Evolutionary conservation across 2,888 invertebrate species (phyloP).

Genomic region (Apotomis capreana): DNA sequence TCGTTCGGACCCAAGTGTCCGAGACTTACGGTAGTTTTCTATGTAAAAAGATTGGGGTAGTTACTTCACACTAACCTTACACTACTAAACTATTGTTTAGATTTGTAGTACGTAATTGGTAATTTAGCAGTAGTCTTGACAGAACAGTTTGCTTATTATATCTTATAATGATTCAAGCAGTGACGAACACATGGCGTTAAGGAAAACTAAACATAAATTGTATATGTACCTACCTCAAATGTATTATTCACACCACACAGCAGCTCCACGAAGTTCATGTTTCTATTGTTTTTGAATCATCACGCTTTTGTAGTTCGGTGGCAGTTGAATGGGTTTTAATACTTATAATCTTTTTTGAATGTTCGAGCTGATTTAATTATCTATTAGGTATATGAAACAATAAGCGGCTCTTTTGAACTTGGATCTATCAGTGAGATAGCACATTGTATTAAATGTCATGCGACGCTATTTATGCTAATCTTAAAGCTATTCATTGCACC

Average conservation of each 20-base stretch:
- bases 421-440: conserved; percentile 15
- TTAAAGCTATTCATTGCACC: too few relatives aligned
- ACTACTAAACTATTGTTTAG: neutral
- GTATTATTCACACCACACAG: conserved; percentile 24
- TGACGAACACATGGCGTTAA: conserved; percentile 27
- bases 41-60: too few relatives aligned
- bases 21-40: too few relatives aligned
- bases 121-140: neutral
- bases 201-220: conserved; percentile 19
- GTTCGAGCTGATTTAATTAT: neutral
- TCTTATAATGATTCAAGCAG: conserved; percentile 18
- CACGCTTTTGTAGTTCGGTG: conserved; percentile 4
- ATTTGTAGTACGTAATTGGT: conserved; percentile 12
- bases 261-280: conserved; percentile 29
- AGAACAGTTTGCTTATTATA: conserved; percentile 1
- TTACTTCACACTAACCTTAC: too few relatives aligned
- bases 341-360: neutral
- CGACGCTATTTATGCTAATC: neutral
- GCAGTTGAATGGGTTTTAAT: neutral
- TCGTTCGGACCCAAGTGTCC: too few relatives aligned
- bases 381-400: too few relatives aligned
- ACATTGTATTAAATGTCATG: neutral
- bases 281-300: conserved; percentile 21
- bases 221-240: conserved; percentile 6
- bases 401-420: conserved; percentile 27